These are phyloP conservation scores for Hirtodrosophila cameraria DNA, from an alignment of 2,888 invertebrate genomes.

Conservation along the genomic window DNA sequence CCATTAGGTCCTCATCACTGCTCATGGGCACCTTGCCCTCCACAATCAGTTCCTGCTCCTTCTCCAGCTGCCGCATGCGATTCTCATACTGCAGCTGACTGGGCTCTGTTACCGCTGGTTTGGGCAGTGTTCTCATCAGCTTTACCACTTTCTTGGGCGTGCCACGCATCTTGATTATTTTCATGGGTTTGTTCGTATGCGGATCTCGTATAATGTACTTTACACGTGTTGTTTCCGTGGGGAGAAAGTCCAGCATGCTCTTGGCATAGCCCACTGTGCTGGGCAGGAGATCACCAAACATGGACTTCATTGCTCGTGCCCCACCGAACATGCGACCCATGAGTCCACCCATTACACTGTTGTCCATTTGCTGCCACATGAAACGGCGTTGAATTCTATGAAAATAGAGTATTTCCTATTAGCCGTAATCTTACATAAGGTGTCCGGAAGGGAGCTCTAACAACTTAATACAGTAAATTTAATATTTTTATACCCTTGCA, in stretches of 20 bases:
- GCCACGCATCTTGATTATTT: conserved; percentile 76
- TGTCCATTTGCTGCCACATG: conserved; percentile 84
- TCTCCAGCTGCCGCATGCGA: conserved; percentile 74
- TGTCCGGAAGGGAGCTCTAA: no score
- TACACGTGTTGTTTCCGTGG: conserved; percentile 77
- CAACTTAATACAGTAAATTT: no score
- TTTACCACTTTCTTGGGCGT: conserved; percentile 76
- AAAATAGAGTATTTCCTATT: background rate
- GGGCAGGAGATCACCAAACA: conserved; percentile 76
- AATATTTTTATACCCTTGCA: no score
- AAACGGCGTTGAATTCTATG: conserved; percentile 82
- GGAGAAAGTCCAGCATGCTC: conserved; percentile 66
- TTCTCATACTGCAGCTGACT: conserved; percentile 60
- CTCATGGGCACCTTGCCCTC: conserved; percentile 72
- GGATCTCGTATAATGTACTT: conserved; percentile 81
- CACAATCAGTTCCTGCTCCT: conserved; percentile 81
- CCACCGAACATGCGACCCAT: conserved; percentile 76
- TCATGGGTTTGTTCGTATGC: conserved; percentile 76
- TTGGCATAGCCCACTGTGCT: conserved; percentile 44
- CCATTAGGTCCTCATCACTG: conserved; percentile 61
- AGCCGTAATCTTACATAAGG: no score
- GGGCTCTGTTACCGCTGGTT: conserved; percentile 45
- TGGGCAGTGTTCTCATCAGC: conserved; percentile 60
- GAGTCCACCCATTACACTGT: conserved; percentile 71
- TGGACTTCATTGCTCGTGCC: conserved; percentile 75